Percentiles rank a stretch among this genome's conserved stretches.
Conservation (phyloP, 2,797 vertebrate species). For the Caiman crocodilus region DNA sequence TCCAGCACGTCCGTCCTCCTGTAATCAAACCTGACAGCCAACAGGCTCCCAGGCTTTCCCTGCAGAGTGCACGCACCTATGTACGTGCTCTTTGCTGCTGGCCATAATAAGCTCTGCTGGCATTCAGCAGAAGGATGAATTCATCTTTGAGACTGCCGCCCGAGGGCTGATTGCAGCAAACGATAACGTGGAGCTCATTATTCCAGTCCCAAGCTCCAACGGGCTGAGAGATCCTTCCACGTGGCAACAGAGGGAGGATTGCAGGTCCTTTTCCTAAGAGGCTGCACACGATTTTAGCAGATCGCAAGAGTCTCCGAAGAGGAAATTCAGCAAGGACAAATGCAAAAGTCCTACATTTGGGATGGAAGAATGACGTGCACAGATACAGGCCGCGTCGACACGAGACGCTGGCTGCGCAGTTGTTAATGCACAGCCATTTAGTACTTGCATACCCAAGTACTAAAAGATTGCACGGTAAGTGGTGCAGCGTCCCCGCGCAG, state of each 20-base stretch:
- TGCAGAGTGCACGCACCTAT: constrained; percentile 61
- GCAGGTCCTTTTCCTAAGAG: constrained; percentile 56
- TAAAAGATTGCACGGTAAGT: too few species aligned
- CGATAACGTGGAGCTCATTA: constrained; percentile 67
- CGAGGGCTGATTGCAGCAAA: constrained; percentile 53
- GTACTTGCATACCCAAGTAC: too few species aligned
- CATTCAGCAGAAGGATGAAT: constrained; percentile 58
- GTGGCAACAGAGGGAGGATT: constrained; percentile 64
- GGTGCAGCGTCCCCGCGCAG: too few species aligned
- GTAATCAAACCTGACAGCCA: constrained; percentile 61
- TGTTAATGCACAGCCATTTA: too few species aligned
- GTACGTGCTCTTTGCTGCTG: constrained; percentile 73
- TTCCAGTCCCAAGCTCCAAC: constrained; percentile 68
- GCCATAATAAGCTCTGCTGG: constrained; percentile 73
- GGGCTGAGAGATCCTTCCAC: constrained; percentile 53
- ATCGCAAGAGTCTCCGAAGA: background rate
- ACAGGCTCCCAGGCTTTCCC: constrained; percentile 45
- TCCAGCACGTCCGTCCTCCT: constrained; percentile 34
- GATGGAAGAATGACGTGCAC: too few species aligned
- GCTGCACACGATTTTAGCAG: background rate
- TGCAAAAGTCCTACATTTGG: too few species aligned
- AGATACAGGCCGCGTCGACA: too few species aligned
- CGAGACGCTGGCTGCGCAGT: too few species aligned
- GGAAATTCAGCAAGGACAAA: too few species aligned
- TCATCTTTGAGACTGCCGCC: constrained; percentile 57